Percentiles rank a stretch among this genome's conserved stretches.
These are phyloP conservation scores for Lissocephala sabroskyi DNA, from an alignment of 2,888 invertebrate species.

Conservation along the genomic window DNA sequence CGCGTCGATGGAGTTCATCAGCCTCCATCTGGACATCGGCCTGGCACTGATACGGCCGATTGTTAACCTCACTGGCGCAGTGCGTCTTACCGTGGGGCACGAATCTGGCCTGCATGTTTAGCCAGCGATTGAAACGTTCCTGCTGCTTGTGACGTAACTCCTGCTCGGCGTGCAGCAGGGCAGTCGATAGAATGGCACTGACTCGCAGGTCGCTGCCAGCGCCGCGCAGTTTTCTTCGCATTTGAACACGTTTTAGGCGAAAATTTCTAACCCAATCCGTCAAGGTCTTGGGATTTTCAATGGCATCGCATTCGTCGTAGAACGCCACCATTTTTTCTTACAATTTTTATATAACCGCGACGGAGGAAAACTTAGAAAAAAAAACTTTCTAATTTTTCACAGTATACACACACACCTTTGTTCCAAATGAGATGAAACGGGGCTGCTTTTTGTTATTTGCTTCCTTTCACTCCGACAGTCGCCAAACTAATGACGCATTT, in stretches of 20 bases:
- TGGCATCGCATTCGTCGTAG: constrained; percentile 40
- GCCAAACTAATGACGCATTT: too few relatives aligned
- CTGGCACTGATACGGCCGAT: constrained; percentile 7
- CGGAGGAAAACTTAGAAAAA: constrained; percentile 7
- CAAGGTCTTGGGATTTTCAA: constrained; percentile 57
- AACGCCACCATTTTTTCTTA: constrained; percentile 44
- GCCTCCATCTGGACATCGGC: constrained; percentile 23
- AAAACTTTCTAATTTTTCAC: constrained; percentile 26
- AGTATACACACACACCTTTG: constrained; percentile 43
- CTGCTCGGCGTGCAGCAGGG: constrained; percentile 74
- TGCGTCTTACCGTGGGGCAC: constrained; percentile 45
- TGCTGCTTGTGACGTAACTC: constrained; percentile 75
- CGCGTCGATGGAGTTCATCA: constrained; percentile 47
- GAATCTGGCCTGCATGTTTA: constrained; percentile 69
- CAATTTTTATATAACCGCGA: constrained; percentile 10
- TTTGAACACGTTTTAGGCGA: constrained; percentile 74
- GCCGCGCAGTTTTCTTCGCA: constrained; percentile 72
- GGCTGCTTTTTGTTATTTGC: too few relatives aligned
- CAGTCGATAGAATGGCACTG: constrained; percentile 75
- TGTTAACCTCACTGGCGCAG: constrained; percentile 33
- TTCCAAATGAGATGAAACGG: too few relatives aligned
- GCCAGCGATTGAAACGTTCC: constrained; percentile 74
- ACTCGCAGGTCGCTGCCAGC: constrained; percentile 74
- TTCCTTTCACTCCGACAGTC: too few relatives aligned
- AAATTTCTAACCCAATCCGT: constrained; percentile 76